A percentile compares a stretch with the other conserved stretches of the same genome.
Conservation (phyloP, 2,888 invertebrate genomes). For the Ommatoiulus sabulosus region DNA sequence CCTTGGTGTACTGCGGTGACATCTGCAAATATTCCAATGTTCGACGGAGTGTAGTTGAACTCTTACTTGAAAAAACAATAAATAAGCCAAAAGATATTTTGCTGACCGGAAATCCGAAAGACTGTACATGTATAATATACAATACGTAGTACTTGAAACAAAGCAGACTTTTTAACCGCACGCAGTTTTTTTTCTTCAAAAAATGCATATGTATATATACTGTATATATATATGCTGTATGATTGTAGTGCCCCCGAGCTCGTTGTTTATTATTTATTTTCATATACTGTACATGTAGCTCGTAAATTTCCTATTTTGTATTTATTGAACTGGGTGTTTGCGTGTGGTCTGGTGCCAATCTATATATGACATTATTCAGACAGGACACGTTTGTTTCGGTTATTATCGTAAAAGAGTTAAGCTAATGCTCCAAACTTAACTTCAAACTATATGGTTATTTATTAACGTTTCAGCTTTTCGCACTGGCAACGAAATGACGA, state of each 20-base stretch:
- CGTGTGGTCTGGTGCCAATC: neutral
- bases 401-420: conserved; percentile 14
- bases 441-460: neutral
- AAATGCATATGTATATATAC: neutral
- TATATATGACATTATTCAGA: neutral
- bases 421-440: neutral
- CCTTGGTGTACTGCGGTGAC: neutral
- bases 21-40: neutral
- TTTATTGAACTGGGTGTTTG: neutral
- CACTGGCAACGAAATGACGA: neutral
- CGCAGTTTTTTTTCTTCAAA: neutral
- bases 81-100: neutral
- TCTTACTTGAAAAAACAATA: neutral
- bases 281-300: neutral
- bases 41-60: neutral
- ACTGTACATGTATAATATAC: neutral
- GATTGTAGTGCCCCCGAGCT: neutral
- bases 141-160: neutral
- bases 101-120: neutral
- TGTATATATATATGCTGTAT: neutral
- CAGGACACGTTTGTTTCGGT: conserved; percentile 3
- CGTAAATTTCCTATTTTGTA: neutral
- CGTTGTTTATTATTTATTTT: conserved; percentile 34
- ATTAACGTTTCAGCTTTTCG: neutral
- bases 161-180: neutral